Evolutionary conservation across 2,888 invertebrate genomes (phyloP), one percentile per base, ranked within the genome.

Genomic region (Priocnemis perturbator): DNA sequence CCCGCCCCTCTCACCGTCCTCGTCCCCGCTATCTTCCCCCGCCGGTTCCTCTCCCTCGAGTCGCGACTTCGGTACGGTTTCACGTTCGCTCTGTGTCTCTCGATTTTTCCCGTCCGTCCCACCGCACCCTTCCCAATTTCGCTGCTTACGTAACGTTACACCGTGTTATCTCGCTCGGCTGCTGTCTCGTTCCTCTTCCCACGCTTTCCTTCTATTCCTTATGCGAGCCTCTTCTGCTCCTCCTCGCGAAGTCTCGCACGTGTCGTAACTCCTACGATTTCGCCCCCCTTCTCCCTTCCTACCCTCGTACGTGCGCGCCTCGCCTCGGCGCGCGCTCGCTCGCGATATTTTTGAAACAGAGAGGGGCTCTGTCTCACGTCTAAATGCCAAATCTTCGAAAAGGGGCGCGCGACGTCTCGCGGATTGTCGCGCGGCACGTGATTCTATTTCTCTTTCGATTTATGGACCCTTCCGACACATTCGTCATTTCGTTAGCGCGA

Each of bases 201-300:
- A 48, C 30, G n/a, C 57, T 19, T 47, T 47, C 47, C 7, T 17
- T 47, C 9, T 47, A n/a, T 47, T 17, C 9, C 26, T 26, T 26
- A 26, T 26, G 26, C 26, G 26, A 19, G 26, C 58, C 11, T 47
- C 48, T 26, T 7, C 47, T n/a, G 61, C n/a, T 61, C 23, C 50
- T 26, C 45, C 61, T 61, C 15, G 52, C 19, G 61, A 52, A 45
- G 48, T 19, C 17, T 58, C 45, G 44, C 58, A 58, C 58, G 58
- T 45, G 45, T 58, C 58, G 58, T 45, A 45, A 45, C 45, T 57
- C 57, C 19, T 17, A 57, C 15, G 20, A 20, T 57, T 37, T 37
- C 37, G 1, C 37, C 37, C 37, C 7, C 37, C 37, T n/a, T 17
- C 30, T 20, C 30, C 56, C 11, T 37, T 37, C 37, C 19, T 17